Evolutionary conservation across 2,888 invertebrate species (phyloP).

Genomic region (Syrista parreyssii): DNA sequence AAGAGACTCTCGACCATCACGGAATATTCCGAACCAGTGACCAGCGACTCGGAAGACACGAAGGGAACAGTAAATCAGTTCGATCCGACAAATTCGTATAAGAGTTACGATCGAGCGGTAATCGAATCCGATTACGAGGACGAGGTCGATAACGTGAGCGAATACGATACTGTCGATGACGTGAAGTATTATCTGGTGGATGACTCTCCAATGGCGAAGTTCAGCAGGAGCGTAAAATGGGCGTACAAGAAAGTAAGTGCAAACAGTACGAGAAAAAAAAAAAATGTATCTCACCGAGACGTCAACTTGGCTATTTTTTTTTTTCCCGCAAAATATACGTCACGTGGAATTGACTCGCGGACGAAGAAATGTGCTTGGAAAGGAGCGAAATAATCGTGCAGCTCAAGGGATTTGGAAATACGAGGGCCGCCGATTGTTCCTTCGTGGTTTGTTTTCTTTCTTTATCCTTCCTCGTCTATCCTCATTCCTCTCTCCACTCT

Average conservation of each 20-base stretch:
- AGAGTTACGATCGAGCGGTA: constrained; percentile 13
- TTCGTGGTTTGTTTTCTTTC: no score
- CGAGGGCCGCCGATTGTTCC: no score
- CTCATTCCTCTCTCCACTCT: no score
- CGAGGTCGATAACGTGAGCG: constrained; percentile 14
- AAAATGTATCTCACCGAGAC: neutral
- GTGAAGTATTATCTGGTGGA: constrained; percentile 53
- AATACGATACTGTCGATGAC: constrained; percentile 14
- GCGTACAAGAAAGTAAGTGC: constrained; percentile 56
- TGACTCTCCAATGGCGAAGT: constrained; percentile 55
- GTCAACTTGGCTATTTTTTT: neutral
- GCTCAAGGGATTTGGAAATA: no score
- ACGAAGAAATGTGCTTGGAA: no score
- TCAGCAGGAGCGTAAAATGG: constrained; percentile 54
- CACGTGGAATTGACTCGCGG: no score
- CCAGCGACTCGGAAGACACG: constrained; percentile 24
- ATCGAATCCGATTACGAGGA: constrained; percentile 17
- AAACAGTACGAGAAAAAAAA: constrained; percentile 1
- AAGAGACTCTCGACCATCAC: constrained; percentile 54
- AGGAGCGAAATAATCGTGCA: no score
- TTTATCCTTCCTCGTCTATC: no score
- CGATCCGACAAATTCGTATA: neutral
- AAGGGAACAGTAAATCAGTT: neutral
- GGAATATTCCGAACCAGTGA: constrained; percentile 43
- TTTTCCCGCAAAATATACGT: neutral